Percentiles rank a stretch among this genome's conserved stretches.
phyloP scores from a whole-genome alignment of 2,797 vertebrate species.

The Carapus acus region DNA sequence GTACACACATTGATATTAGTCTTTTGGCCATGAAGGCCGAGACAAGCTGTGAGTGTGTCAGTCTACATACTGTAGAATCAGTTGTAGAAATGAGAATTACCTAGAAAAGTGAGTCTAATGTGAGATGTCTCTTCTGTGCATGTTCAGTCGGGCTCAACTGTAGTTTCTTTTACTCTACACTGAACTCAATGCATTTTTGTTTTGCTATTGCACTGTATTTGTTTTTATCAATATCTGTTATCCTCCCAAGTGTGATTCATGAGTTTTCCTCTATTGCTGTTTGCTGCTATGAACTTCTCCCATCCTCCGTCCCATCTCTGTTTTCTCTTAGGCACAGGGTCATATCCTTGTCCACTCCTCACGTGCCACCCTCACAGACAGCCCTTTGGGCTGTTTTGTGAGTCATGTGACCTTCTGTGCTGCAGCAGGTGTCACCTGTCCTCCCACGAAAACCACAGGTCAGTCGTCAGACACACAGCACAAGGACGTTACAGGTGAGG shows the following conservation, averaged over 20 bases:
- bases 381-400: slow-evolving; percentile 79
- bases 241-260: slow-evolving; percentile 34
- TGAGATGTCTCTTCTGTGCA: no score
- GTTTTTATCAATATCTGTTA: no score
- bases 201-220: no score
- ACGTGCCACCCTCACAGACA: slow-evolving; percentile 77
- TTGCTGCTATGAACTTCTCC: slow-evolving; percentile 1
- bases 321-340: slow-evolving; percentile 63
- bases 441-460: slow-evolving; percentile 80
- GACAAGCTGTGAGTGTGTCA: no score
- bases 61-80: no score
- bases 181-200: no score
- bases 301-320: slow-evolving; percentile 9
- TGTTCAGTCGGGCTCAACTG: no score
- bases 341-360: slow-evolving; percentile 67
- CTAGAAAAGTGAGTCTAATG: no score
- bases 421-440: slow-evolving; percentile 82
- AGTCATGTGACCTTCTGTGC: slow-evolving; percentile 80
- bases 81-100: no score
- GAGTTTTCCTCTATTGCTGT: slow-evolving; percentile 26
- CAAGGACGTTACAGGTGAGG: slow-evolving; percentile 61
- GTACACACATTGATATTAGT: no score
- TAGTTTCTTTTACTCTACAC: no score
- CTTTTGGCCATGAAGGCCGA: no score
- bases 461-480: slow-evolving; percentile 55